Evolutionary conservation across 2,797 vertebrate genomes (phyloP).

Genomic region (Remorina albescens): DNA sequence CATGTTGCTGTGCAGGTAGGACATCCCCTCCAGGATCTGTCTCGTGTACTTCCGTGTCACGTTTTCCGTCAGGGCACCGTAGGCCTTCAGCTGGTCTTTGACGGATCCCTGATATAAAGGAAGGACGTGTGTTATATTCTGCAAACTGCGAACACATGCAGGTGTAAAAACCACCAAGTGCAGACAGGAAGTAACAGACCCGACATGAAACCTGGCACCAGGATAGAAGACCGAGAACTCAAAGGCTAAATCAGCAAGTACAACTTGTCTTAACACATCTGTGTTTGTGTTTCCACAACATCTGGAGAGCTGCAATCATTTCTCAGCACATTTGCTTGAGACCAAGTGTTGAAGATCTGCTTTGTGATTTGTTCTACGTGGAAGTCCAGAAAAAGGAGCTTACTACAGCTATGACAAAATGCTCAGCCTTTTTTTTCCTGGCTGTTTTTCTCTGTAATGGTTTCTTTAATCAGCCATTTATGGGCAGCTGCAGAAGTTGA

Average conservation of each 20-base stretch:
- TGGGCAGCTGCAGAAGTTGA: background rate
- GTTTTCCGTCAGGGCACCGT: constrained; percentile 96
- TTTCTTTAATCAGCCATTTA: background rate
- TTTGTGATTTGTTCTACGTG: background rate
- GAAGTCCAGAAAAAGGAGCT: background rate
- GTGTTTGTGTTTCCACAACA: background rate
- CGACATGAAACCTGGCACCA: background rate
- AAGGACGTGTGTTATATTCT: constrained; percentile 8
- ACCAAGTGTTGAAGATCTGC: background rate
- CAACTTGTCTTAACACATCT: background rate
- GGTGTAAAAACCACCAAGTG: background rate
- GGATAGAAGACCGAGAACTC: background rate
- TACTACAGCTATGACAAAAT: background rate
- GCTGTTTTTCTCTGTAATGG: background rate
- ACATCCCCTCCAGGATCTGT: constrained; percentile 97
- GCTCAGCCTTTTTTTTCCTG: no score
- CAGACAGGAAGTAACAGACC: background rate
- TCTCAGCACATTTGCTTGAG: background rate
- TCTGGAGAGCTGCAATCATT: background rate
- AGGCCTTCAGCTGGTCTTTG: constrained; percentile 98
- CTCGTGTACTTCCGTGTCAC: constrained; percentile 96
- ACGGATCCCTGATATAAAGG: constrained; percentile 91
- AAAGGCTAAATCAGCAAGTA: background rate
- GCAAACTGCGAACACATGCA: background rate
- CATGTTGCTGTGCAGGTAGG: constrained; percentile 99